These are phyloP conservation scores for Tylochromis polylepis DNA, from an alignment of 2,113 vertebrate genomes.

Conservation along the genomic window DNA sequence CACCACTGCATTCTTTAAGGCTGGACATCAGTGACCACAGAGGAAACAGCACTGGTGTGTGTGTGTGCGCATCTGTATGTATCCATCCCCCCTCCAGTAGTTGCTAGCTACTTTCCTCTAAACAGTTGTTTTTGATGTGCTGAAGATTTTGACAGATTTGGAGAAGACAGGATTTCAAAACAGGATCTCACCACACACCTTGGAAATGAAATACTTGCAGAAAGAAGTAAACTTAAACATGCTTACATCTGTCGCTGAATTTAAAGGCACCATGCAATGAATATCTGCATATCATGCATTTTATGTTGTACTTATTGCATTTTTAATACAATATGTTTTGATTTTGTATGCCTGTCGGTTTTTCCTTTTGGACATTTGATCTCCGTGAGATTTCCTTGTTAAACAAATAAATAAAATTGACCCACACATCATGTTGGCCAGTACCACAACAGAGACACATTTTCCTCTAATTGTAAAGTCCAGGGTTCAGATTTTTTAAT, in stretches of 20 bases:
- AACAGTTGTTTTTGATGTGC: background rate
- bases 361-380: background rate
- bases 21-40: background rate
- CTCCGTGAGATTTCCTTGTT: background rate
- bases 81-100: no score
- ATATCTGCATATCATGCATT: rapidly evolving
- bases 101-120: background rate
- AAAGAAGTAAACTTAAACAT: background rate
- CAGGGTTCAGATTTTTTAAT: no score
- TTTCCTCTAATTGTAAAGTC: background rate
- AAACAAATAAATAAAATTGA: background rate
- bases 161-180: background rate
- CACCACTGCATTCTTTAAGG: background rate
- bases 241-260: background rate
- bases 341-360: background rate
- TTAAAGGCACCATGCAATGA: background rate
- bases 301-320: background rate
- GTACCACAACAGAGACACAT: background rate
- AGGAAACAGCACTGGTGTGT: background rate
- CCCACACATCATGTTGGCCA: rapidly evolving
- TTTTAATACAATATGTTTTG: background rate
- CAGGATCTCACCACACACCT: background rate
- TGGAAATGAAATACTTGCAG: background rate
- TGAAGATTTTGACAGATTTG: background rate
- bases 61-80: rapidly evolving